Evolutionary conservation across 2,113 vertebrate species (phyloP), one percentile per base, ranked within the genome.

Genomic region (Anolis carolinensis): DNA sequence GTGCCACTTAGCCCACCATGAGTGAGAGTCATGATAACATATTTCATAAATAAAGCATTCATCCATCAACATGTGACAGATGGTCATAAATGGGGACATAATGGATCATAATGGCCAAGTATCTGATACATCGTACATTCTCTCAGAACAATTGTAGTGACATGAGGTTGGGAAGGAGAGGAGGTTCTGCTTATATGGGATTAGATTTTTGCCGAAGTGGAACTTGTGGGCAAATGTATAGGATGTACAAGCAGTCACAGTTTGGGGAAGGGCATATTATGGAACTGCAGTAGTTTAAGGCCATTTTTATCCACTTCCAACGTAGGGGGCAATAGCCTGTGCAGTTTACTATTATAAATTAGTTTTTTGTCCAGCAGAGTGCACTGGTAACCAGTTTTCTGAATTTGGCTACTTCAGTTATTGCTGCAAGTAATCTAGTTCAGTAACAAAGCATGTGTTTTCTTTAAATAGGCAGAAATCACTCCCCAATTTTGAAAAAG

Each of bases 361-460:
- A 25, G 16, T 67, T 67, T 71, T 80, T 48, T 76, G 34, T 67
- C 81, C 90, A 89, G 83, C 86, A 89, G 55, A 65, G 55, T 11
- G 52, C 32, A 87, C 16, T 3, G 87, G 78, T 25, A 59, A 30
- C 65, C 34, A 80, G 48, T 27, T 89, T 67, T 85, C n/a, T 79
- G 6, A 16, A 59, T 8, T 25, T 76, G 10, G 39, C 34, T 63
- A 21, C 79, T 50, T 74, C n/a, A 65, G 18, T 39, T 21, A 11
- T 14, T 71, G 27, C 50, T 86, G 30, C 32, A 52, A 14, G 27
- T 67, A 55, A 86, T 86, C 63, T n/a, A 81, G 71, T n/a, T 73
- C 21, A 73, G 34, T 65, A 72, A 18, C 36, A 30, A 8, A 36
- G 77, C 34, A 21, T 67, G 23, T 52, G 70, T 36, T 86, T 16